Base-by-base conservation (phyloP, 2,888 invertebrate genomes). In the Machimus atricapillus region DNA sequence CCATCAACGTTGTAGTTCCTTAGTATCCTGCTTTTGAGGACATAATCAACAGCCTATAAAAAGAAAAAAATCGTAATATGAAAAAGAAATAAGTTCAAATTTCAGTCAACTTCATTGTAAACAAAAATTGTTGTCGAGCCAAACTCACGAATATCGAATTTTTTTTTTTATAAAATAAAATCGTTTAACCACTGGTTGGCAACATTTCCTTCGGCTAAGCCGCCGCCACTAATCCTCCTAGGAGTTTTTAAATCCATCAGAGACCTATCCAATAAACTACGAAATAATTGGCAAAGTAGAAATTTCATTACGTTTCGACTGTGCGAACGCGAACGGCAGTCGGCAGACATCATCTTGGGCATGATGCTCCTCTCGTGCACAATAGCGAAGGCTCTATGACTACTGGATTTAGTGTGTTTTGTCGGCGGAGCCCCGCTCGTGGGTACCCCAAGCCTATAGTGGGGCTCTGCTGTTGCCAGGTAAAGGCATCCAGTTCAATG, bases 401-500 rank as follows among this genome's bases (percentile, higher is more conserved):
- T 58, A 73, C 58, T 5, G 83, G 37, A 81, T 81, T 81, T 56
- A 23, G 81, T 34, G 12, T 56, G 23, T 14, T 46, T 0, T 77
- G 14, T 14, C 37, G 19, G 2, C 43, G 40, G 12, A 78, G 43
- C 78, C 16, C n/a, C 14, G 19, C 40, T 8, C 16, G 77, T 1
- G 37, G 40, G 37, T 23, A 4, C 78, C 16, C 19, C 40, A n/a
- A 37, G n/a, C 16, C n/a, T 27, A n/a, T n/a, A 12, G 66, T 14
- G 9, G 23, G 43, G 37, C 23, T 78, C 77, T 31, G 19, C 16
- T 34, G 37, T 37, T 76, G 31, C 76, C 31, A 34, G 76, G 58
- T 27, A 23, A 66, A 66, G 66, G 43, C 19, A 66, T 83, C 66
- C 58, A 66, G 83, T 83, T 83, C 83, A 83, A 83, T 83, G 83